Evolutionary conservation across 2,113 vertebrate species (phyloP).

Genomic region (Corapipo altera): DNA sequence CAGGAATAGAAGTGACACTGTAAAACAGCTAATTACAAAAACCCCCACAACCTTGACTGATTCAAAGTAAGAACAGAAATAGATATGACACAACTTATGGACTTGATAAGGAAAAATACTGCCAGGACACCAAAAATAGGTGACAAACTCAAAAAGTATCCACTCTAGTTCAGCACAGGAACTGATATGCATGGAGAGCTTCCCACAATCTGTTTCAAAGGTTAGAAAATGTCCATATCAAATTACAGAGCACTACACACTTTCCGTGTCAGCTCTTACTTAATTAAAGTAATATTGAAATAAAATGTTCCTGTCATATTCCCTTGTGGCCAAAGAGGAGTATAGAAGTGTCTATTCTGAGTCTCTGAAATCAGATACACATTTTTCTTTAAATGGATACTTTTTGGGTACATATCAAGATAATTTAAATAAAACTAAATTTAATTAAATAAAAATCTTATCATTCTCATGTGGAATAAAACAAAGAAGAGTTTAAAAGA

Average conservation of each 20-base stretch:
- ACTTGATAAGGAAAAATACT: constrained; percentile 23
- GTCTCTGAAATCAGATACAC: constrained; percentile 22
- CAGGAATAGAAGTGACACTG: background rate
- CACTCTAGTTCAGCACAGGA: background rate
- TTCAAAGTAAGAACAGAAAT: constrained; percentile 41
- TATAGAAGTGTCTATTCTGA: background rate
- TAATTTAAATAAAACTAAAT: constrained; percentile 46
- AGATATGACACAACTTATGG: constrained; percentile 20
- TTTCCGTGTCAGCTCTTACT: constrained; percentile 25
- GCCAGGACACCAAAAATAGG: background rate
- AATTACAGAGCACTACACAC: constrained; percentile 9
- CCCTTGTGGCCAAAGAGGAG: background rate
- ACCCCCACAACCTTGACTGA: background rate
- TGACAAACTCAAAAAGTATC: constrained; percentile 20
- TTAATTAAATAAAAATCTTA: constrained; percentile 42
- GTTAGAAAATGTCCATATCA: background rate
- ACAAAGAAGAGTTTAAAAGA: constrained; percentile 39
- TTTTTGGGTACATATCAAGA: constrained; percentile 14
- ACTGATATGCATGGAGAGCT: background rate
- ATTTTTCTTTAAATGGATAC: background rate
- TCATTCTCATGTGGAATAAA: constrained; percentile 31
- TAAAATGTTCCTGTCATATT: background rate
- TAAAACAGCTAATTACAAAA: constrained; percentile 13
- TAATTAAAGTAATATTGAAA: constrained; percentile 46
- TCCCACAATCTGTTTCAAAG: background rate